Percentiles rank a stretch among this genome's conserved stretches.
These are phyloP conservation scores for Lottia scabra DNA, from an alignment of 2,888 invertebrate genomes.

Conservation along the genomic window DNA sequence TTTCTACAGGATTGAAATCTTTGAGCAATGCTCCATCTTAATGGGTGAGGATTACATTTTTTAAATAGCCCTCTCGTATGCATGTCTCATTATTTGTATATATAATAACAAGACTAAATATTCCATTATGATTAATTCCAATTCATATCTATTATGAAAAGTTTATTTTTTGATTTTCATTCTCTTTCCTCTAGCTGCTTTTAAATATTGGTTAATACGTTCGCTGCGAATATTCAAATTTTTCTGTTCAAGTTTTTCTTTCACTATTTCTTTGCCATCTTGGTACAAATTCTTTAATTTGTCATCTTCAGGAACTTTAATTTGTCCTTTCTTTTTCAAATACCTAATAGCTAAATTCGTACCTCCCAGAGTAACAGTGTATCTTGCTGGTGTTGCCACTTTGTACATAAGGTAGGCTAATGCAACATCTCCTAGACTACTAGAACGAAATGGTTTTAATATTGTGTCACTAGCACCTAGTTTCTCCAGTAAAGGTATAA, in stretches of 20 bases:
- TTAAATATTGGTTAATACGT: background rate
- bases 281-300: constrained; percentile 48
- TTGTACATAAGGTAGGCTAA: constrained; percentile 94
- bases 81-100: no score
- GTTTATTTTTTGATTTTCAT: background rate
- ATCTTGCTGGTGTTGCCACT: constrained; percentile 88
- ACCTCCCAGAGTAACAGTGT: constrained; percentile 91
- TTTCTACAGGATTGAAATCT: no score
- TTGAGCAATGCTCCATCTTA: no score
- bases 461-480: constrained; percentile 84
- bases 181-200: background rate
- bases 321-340: constrained; percentile 80
- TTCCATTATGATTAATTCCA: no score
- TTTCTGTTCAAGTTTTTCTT: constrained; percentile 20
- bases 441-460: constrained; percentile 79
- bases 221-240: background rate
- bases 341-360: constrained; percentile 88
- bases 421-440: constrained; percentile 88
- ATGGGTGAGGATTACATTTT: no score
- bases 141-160: background rate
- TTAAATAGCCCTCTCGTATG: no score
- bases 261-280: constrained; percentile 49
- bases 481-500: constrained; percentile 82
- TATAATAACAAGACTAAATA: no score
- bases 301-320: constrained; percentile 78